Percentiles rank a stretch among this genome's conserved stretches.
phyloP scores from a whole-genome alignment of 2,113 vertebrate genomes.

The Anseranas semipalmata region DNA sequence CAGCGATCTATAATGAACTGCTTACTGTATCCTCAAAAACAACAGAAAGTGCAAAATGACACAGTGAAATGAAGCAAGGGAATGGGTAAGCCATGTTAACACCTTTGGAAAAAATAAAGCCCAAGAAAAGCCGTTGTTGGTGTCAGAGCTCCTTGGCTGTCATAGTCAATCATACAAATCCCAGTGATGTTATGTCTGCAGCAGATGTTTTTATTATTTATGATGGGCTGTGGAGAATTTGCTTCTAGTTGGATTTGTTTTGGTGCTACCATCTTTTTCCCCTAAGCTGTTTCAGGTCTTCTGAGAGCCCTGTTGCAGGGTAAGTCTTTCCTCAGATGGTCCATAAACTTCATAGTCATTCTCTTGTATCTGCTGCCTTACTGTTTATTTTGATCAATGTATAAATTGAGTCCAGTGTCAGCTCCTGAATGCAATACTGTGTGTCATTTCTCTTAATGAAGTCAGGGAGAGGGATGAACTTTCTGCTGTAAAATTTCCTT shows the following conservation, averaged over 20 bases:
- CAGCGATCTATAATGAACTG: neutral
- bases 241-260: neutral
- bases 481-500: neutral
- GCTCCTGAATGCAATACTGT: neutral
- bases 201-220: constrained; percentile 13
- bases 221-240: neutral
- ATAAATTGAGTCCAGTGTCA: too few relatives aligned
- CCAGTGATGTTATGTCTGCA: neutral
- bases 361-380: neutral
- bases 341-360: neutral
- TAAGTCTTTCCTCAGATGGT: neutral
- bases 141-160: neutral
- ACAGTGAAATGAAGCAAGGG: neutral
- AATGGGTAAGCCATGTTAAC: neutral
- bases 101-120: neutral
- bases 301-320: neutral
- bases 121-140: neutral
- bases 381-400: neutral
- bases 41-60: neutral
- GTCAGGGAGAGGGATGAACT: neutral
- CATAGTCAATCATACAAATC: neutral
- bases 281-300: neutral
- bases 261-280: neutral
- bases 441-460: neutral
- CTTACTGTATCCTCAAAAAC: neutral